Base-by-base conservation (phyloP, 1,140 invertebrate species). In the Drosophila nigrodunni region DNA sequence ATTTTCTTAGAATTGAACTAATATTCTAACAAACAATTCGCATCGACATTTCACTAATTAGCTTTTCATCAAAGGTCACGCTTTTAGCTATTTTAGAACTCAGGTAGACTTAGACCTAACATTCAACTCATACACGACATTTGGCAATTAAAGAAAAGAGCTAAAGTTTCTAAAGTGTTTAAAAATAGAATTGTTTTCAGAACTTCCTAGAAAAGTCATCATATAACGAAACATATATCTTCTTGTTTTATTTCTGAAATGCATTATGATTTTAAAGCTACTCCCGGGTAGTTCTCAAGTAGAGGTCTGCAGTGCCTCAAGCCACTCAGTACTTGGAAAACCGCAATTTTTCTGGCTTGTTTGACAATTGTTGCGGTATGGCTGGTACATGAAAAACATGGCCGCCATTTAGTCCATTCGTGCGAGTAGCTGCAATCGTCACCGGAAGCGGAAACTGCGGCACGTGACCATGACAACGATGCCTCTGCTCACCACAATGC, bases 401-500 rank as follows among this genome's bases (percentile, higher is more conserved):
- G 76, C 72, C 72, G 68, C 57, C 76, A 88, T 77, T 86, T 88
- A 60, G 78, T 77, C 82, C 82, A 67, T 78, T 87, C 82, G 79
- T 86, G 83, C 83, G 83, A 66, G 83, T 65, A 78, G 61, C 59
- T 64, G 71, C 59, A 77, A 57, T 54, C 59, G 75, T 54, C 69
- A 41, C 59, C 67, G 54, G 52, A 69, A 60, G 76, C 67, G 79
- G 76, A 79, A 88, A 76, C 83, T 59, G 67, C 79, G 70, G 71
- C 76, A 86, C 82, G 82, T 86, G 82, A 86, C 82, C 82, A 88
- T 82, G 82, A 82, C 79, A 88, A 82, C 79, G 79, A 88, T 77
- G 71, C 82, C 66, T 4, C 21, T 21, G 11, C 25, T 21, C 25
- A 46, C 62, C 75, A 72, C 10, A 13, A 47, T 44, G 25, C n/a